Percentiles rank a stretch among this genome's conserved stretches.
Evolutionary conservation across 2,888 invertebrate genomes (phyloP).

Genomic region (Ashinkailepas kermadecensis): DNA sequence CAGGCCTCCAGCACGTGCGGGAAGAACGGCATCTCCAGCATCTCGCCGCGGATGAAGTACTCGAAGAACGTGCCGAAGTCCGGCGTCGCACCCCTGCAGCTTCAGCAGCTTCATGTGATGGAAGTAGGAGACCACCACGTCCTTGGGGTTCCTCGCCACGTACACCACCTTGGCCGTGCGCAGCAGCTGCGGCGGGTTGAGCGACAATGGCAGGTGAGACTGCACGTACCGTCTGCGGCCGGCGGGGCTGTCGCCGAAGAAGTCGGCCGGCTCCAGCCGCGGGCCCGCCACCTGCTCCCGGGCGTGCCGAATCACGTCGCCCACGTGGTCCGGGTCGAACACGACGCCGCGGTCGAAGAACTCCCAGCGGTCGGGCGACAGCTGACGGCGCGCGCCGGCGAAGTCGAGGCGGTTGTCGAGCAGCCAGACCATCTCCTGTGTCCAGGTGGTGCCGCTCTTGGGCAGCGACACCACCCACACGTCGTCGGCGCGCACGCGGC

Average conservation of each 20-base stretch:
- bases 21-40: slow-evolving; percentile 44
- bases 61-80: slow-evolving; percentile 41
- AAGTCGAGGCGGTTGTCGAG: neutral
- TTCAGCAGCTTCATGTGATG: slow-evolving; percentile 36
- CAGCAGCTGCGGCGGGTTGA: too few species aligned
- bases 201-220: too few species aligned
- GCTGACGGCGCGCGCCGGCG: neutral
- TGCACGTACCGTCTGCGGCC: too few species aligned
- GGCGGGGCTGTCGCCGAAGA: too few species aligned
- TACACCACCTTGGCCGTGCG: slow-evolving; percentile 43
- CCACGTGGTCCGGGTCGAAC: too few species aligned
- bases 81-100: slow-evolving; percentile 17
- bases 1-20: slow-evolving; percentile 41
- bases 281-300: too few species aligned
- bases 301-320: too few species aligned
- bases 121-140: slow-evolving; percentile 44
- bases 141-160: slow-evolving; percentile 45
- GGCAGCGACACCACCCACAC: slow-evolving; percentile 9
- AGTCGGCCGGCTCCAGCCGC: too few species aligned
- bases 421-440: slow-evolving; percentile 7
- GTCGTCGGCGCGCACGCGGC: too few species aligned
- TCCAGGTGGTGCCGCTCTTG: neutral
- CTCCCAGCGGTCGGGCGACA: slow-evolving; percentile 4
- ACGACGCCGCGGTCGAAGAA: too few species aligned
- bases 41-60: slow-evolving; percentile 41